Base-by-base conservation (phyloP, 2,113 vertebrate genomes). In the Pelobates fuscus region DNA sequence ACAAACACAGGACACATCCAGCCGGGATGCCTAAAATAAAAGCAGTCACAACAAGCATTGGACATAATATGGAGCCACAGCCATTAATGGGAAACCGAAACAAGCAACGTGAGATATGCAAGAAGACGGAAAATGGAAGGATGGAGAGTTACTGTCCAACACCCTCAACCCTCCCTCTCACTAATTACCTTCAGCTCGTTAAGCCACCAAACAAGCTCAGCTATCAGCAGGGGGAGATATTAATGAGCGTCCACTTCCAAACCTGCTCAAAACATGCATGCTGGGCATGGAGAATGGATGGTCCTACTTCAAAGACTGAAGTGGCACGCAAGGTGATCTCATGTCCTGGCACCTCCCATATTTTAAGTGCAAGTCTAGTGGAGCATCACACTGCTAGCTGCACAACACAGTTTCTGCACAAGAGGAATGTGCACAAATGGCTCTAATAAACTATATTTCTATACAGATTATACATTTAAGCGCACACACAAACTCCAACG, bases 221-320 rank as follows among this genome's bases (percentile, higher is more conserved):
- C 66, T 59, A 76, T 76, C 72, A 76, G 54, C 72, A 76, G 63
- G 63, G 63, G 54, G 71, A 67, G 14, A 59, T 62, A 49, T 67
- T 76, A 76, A 76, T 67, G 72, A 67, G 63, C 32, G 25, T 46
- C 71, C 57, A 18, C 46, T 37, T 58, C 71, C 65, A 46, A 66
- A 23, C 72, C 15, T 26, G 23, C 58, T 15, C 24, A 43, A 67
- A 14, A 67, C 54, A 18, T 44, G 32, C 72, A 67, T 67, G 72
- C 72, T 76, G 72, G 63, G 71, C 23, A 23, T 24, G 37, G 37
- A 76, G 52, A 75, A 76, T 67, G 15, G 63, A 67, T 67, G 63
- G 37, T 23, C 37, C 54, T 18, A 76, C 63, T 67, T 76, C 54
- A 76, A 67, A 67, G 60, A 5, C n/a, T 37, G 37, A 12, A n/a